Conservation (phyloP, 2,113 vertebrate species). For the Lamprologus sp. region DNA sequence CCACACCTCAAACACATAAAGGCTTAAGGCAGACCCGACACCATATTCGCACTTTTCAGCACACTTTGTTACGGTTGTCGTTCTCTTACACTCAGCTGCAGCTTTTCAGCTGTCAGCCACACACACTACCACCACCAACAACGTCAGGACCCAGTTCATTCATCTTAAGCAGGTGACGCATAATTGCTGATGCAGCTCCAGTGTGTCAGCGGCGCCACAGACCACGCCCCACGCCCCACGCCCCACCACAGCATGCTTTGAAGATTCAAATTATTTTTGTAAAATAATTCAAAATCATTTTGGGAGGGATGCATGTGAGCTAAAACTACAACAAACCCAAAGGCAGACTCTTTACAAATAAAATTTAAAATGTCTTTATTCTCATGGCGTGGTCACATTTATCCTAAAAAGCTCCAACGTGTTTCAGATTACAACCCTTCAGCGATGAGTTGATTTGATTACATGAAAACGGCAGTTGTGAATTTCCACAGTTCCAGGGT, state of each 20-base stretch:
- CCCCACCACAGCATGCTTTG: not conserved
- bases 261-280: not conserved
- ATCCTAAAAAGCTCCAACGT: not conserved
- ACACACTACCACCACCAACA: not conserved
- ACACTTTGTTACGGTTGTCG: not conserved
- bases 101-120: not conserved
- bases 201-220: not conserved
- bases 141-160: not conserved
- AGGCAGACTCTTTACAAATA: not conserved
- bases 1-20: not conserved
- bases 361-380: not conserved
- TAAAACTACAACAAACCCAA: not conserved
- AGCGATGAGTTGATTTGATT: not conserved
- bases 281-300: not conserved
- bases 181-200: not conserved
- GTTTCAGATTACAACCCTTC: not conserved
- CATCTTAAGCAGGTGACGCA: not conserved
- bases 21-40: not conserved
- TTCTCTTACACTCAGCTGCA: not conserved
- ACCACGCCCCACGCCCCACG: too few species aligned
- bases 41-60: not conserved
- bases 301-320: not conserved
- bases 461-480: not conserved
- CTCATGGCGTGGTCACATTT: not conserved
- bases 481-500: not conserved